Percentiles rank a stretch among this genome's conserved stretches.
These are phyloP conservation scores for Phylloscopus trochiloides DNA, from an alignment of 2,113 vertebrate species.

Conservation along the genomic window DNA sequence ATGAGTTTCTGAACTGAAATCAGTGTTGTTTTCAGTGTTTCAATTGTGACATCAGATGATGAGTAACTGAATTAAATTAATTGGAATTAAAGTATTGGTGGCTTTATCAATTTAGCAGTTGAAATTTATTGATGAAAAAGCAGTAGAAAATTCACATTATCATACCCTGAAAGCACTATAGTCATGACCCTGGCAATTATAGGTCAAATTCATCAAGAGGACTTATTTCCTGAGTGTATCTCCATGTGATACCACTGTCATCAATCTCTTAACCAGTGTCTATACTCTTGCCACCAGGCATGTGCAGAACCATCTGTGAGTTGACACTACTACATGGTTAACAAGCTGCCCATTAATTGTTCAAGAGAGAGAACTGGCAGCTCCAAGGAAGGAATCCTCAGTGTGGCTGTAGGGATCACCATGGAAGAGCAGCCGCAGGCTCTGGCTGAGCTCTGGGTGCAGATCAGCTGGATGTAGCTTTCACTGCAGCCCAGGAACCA, in stretches of 20 bases:
- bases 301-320: neutral
- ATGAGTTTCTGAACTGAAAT: neutral
- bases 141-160: neutral
- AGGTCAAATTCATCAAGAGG: neutral
- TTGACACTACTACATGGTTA: neutral
- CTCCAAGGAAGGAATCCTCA: neutral
- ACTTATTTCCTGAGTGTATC: neutral
- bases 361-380: neutral
- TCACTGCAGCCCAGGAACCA: neutral
- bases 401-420: neutral
- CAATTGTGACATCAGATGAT: neutral
- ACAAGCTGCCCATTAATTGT: fast-evolving
- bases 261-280: neutral
- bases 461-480: neutral
- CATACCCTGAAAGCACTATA: neutral
- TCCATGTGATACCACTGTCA: neutral
- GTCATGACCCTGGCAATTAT: neutral
- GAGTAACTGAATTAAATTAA: neutral
- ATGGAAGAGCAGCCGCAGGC: neutral
- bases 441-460: neutral
- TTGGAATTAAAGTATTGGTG: neutral
- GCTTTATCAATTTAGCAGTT: neutral
- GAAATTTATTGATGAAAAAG: neutral
- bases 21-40: neutral
- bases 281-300: neutral